phyloP scores from a whole-genome alignment of 23 tunicate genomes.

The Halocynthia aurantium region DNA sequence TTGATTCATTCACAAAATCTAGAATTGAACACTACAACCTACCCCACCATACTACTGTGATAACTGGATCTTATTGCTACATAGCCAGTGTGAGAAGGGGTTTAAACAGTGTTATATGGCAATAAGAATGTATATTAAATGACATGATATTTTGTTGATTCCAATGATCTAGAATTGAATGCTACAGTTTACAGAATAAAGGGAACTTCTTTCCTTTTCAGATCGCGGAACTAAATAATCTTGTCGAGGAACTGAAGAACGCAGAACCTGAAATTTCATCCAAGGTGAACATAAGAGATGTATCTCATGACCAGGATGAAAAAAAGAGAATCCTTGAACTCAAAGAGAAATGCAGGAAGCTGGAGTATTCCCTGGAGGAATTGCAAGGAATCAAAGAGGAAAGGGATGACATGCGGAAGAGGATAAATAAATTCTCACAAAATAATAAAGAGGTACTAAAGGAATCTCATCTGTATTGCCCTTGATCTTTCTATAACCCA shows the following conservation, averaged over 20 bases:
- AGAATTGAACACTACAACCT: too few species aligned
- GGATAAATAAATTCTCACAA: not conserved
- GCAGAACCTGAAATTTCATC: not conserved
- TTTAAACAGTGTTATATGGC: too few species aligned
- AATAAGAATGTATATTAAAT: too few species aligned
- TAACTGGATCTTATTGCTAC: too few species aligned
- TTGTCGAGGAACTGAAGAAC: slow-evolving; percentile 5
- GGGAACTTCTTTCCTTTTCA: not conserved
- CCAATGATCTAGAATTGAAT: too few species aligned
- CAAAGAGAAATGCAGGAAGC: not conserved
- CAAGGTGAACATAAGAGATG: not conserved
- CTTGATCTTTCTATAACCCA: too few species aligned
- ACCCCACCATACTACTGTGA: too few species aligned
- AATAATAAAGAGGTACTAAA: slow-evolving; percentile 1
- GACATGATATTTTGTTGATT: too few species aligned
- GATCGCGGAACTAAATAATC: slow-evolving; percentile 11
- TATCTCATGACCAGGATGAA: not conserved
- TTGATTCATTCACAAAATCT: too few species aligned
- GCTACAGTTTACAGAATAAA: too few species aligned
- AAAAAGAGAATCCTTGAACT: not conserved
- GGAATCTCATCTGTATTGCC: too few species aligned
- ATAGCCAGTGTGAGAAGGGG: too few species aligned
- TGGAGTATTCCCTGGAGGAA: not conserved
- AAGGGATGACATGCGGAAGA: slow-evolving; percentile 2
- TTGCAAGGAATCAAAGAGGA: not conserved